Evolutionary conservation across 2,797 vertebrate genomes (phyloP), one percentile per base, ranked within the genome.

Genomic region (Enteromius anoplus): DNA sequence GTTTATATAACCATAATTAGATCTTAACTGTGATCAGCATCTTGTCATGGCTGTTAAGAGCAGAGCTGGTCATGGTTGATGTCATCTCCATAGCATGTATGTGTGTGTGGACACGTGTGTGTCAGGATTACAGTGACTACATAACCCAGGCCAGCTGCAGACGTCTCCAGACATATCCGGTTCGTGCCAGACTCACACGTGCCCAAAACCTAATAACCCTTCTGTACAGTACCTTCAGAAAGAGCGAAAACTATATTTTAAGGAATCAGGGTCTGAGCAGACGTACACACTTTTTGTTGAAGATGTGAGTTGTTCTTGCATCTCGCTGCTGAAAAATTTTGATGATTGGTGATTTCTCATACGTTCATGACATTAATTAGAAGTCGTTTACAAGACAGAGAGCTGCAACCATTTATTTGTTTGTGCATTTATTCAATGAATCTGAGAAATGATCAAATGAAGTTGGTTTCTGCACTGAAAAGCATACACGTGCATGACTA

Each of bases 41-140:
- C 69, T 86, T 85, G 84, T 79, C 88, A 86, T 88, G 91, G 89
- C 91, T 91, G 90, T 91, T 92, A 90, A 92, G 90, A 89, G 87
- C 91, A 76, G 73, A 91, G 85, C 82, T 71, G 86, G 90, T 91
- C 91, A 93, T 82, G 88, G 88, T 88, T 92, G 91, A 90, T 88
- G 82, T 91, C 88, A 86, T 84, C 80, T 92, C 82, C 86, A 90
- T 90, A 70, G 83, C 19, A 5, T 37, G 29, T 64, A 37, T 68
- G 53, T 53, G 55, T 83, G 51, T 77, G 58, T 66, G 78, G 58
- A 51, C 73, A 78, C 23, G 26, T 77, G 47, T 55, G 26, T 62
- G 51, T 69, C 49, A 32, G 85, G 86, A 88, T 76, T 87, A 89
- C 89, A 87, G 81, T 84, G 87, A 85, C 84, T 89, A 83, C 86